Evolutionary conservation across 2,888 invertebrate genomes (phyloP).

Genomic region (Melolontha melolontha): DNA sequence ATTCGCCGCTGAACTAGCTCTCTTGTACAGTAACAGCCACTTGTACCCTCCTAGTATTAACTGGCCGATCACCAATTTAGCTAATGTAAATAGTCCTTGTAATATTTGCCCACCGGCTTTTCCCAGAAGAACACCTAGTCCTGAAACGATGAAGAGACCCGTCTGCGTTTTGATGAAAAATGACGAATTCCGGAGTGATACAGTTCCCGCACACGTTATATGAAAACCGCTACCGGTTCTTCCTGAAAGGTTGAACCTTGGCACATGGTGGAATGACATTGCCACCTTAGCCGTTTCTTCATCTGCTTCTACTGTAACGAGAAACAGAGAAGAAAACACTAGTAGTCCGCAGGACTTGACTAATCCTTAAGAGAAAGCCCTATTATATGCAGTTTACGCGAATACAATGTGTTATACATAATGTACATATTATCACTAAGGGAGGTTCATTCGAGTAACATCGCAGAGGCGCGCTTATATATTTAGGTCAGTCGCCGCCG

Average conservation of each 20-base stretch:
- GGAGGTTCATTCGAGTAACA: too few species aligned
- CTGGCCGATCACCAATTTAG: conserved; percentile 60
- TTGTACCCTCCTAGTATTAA: conserved; percentile 68
- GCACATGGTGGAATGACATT: conserved; percentile 64
- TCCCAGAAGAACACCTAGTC: conserved; percentile 60
- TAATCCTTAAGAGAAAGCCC: conserved; percentile 19
- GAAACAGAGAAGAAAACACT: conserved; percentile 34
- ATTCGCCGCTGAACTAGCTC: conserved; percentile 77
- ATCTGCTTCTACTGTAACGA: conserved; percentile 31
- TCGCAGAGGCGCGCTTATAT: too few species aligned
- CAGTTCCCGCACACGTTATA: conserved; percentile 75
- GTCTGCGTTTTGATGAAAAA: conserved; percentile 76
- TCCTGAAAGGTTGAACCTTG: conserved; percentile 76
- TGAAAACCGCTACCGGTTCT: conserved; percentile 89
- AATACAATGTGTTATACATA: conserved; percentile 8
- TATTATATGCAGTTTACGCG: background rate
- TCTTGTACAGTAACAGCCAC: conserved; percentile 71
- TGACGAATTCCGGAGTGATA: conserved; percentile 66
- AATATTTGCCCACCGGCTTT: conserved; percentile 64
- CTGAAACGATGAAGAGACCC: conserved; percentile 66
- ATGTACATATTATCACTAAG: conserved; percentile 25
- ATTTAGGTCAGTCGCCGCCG: too few species aligned
- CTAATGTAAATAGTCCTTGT: conserved; percentile 55
- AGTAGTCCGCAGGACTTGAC: conserved; percentile 33
- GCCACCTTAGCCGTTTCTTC: conserved; percentile 63